Percentiles rank a stretch among this genome's conserved stretches.
Conservation (phyloP, 2,888 invertebrate species). For the Chironomus riparius region DNA sequence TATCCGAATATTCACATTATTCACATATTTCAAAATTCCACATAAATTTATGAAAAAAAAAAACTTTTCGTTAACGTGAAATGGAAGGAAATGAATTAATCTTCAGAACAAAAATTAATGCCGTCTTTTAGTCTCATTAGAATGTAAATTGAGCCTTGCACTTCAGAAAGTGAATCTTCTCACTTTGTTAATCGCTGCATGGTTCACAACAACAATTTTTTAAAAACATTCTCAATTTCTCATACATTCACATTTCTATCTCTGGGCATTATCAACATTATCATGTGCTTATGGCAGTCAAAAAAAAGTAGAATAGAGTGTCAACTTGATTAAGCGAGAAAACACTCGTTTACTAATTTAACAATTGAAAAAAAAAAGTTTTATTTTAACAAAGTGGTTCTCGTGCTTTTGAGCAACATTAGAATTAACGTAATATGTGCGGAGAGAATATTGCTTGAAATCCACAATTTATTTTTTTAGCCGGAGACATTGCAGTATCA, state of each 20-base stretch:
- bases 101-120: neutral
- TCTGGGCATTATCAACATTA: neutral
- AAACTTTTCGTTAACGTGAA: too few species aligned
- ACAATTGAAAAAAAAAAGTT: conserved; percentile 7
- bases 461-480: neutral
- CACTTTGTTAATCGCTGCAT: neutral
- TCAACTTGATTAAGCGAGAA: conserved; percentile 11
- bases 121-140: neutral
- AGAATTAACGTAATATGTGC: neutral
- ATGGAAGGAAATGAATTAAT: too few species aligned
- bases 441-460: neutral
- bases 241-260: neutral
- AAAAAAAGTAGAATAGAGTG: neutral
- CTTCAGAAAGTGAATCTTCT: neutral
- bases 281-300: neutral
- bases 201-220: neutral
- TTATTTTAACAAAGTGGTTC: neutral
- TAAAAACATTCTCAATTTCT: neutral
- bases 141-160: neutral
- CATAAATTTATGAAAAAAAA: too few species aligned
- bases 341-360: conserved; percentile 10
- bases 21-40: too few species aligned
- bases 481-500: conserved; percentile 9
- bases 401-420: neutral
- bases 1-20: too few species aligned